phyloP scores from a whole-genome alignment of 37 sponge, comb jelly and placozoan genomes.

The Haliclona indistincta region DNA sequence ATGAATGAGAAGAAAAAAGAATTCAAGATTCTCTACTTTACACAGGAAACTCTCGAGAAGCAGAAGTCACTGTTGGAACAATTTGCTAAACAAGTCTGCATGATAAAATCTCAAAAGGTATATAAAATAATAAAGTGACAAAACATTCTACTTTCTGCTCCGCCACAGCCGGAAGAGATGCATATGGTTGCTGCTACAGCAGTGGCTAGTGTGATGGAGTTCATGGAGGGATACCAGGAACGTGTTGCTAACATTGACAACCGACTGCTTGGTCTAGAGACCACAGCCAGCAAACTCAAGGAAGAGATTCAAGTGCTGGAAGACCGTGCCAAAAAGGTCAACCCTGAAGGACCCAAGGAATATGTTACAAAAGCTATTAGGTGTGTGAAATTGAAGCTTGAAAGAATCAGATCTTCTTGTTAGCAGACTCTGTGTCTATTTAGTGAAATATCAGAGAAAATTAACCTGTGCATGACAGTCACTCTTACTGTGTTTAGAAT shows the following conservation, averaged over 20 bases:
- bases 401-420: too few species aligned
- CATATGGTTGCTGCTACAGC: background rate
- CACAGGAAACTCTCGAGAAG: conserved; percentile 20
- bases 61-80: conserved; percentile 23
- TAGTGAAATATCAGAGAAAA: too few species aligned
- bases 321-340: conserved; percentile 34
- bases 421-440: too few species aligned
- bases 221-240: conserved; percentile 26
- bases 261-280: conserved; percentile 3
- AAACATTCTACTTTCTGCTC: background rate
- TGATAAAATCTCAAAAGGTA: conserved; percentile 27
- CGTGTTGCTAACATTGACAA: conserved; percentile 14
- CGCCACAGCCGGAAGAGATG: background rate
- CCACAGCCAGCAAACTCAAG: background rate
- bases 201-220: conserved; percentile 24
- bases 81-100: conserved; percentile 38
- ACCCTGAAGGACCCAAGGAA: too few species aligned
- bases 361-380: too few species aligned
- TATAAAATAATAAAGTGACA: background rate
- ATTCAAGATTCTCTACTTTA: conserved; percentile 14
- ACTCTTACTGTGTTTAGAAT: too few species aligned
- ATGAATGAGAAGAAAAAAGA: conserved; percentile 24
- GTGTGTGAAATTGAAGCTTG: too few species aligned
- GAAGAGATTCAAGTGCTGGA: conserved; percentile 15
- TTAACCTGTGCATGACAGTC: too few species aligned